Evolutionary conservation across 2,888 invertebrate species (phyloP), one percentile per base, ranked within the genome.

Genomic region (Oligia strigilis): DNA sequence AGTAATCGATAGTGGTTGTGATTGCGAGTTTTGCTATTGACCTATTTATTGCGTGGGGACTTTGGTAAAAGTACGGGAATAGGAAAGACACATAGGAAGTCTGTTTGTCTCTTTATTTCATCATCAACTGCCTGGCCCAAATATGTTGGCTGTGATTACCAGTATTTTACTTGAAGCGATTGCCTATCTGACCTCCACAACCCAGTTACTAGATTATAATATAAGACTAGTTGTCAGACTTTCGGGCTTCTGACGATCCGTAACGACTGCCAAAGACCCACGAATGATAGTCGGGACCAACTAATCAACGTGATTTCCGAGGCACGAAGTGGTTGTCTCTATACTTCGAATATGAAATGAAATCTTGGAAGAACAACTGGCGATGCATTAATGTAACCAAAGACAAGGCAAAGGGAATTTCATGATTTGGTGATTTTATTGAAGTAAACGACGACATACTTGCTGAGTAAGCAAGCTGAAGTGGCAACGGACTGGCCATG

Each of bases 1-100:
- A 81, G 40, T 13, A 40, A 65, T 73, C 29, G 29, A n/a, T n/a
- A 29, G 19, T n/a, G n/a, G 19, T 69, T 46, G n/a, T 36, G 29
- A 49, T 72, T n/a, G 40, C 11, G 17, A 40, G 17, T 40, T 36
- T 36, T 9, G 23, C 14, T 36, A 52, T 14, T 9, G 23, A 52
- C 14, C 36, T 71, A 52, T 0, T 8, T 36, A 36, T 11, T 14
- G 19, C n/a, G 46, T 46, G 58, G 71, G 4, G 72, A 23, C 8
- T 72, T 62, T 43, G 43, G 6, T 19, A 29, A 19, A 43, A 29
- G 43, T n/a, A 62, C 19, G n/a, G n/a, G 62, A 43, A 23, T 14
- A 29, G 2, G 14, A 43, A 64, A 11, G n/a, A 60, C 4, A 1
- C 4, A 14, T 14, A 17, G 29, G 11, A 29, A 70, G 19, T 70